Evolutionary conservation across 1,140 invertebrate species (phyloP), one percentile per base, ranked within the genome.

Genomic region (Anadara kagoshimensis): DNA sequence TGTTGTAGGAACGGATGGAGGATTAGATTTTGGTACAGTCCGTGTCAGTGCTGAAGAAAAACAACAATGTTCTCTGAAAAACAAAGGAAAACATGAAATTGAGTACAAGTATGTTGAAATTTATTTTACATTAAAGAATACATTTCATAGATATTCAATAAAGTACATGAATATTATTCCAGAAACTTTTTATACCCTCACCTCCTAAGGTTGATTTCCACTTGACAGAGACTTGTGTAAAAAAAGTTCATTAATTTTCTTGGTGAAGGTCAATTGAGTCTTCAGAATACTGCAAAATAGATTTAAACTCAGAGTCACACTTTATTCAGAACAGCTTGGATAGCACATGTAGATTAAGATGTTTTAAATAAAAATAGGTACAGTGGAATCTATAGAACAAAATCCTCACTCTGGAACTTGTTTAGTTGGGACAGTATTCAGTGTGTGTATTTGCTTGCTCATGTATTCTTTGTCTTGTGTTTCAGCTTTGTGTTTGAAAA

Each of bases 31-130:
- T 82, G 88, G 88, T 29, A 85, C 81, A 29, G 79, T 89, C 12
- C 78, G 83, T 65, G 88, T 90, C 49, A 79, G 80, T 53, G 87
- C 89, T 64, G 89, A 90, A 75, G 76, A 78, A 36, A 89, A 88
- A 82, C 84, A 87, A 73, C 82, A 74, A 45, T 87, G 85, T 72
- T 83, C 87, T 10, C 76, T 90, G 58, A 90, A 90, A 72, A 90
- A 90, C 78, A 90, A 89, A 76, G 89, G 89, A 20, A 89, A 89
- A 88, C 89, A 89, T 82, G 88, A 90, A 54, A 89, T 90, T 62
- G 61, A 78, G 54, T 90, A 79, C 80, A 85, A 83, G 87, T 89
- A 78, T 81, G 7, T 10, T 36, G 2, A 36, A 36, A 36, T 36
- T 7, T 36, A 36, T 36, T 36, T 36, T 36, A 36, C 29, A 36